Evolutionary conservation across 92 coral and sea anemone species (phyloP).

Genomic region (Siderastrea siderea): DNA sequence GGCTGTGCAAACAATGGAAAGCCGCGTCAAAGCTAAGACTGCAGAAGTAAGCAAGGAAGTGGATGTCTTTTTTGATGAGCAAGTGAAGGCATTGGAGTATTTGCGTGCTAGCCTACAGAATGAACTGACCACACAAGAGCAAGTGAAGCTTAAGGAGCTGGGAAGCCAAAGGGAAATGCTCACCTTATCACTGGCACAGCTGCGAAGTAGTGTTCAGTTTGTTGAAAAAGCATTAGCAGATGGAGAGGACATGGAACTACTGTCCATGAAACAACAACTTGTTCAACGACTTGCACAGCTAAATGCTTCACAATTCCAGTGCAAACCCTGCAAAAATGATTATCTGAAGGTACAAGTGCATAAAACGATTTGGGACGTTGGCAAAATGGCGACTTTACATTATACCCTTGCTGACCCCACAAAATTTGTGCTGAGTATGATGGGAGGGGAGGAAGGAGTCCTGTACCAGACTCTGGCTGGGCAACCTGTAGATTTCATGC

Average conservation of each 20-base stretch:
- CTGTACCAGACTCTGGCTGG: constrained; percentile 59
- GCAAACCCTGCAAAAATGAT: constrained; percentile 49
- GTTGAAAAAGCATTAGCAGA: constrained; percentile 47
- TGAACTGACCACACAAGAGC: constrained; percentile 18
- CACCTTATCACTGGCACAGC: constrained; percentile 34
- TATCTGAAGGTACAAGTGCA: constrained; percentile 16
- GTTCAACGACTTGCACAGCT: constrained; percentile 51
- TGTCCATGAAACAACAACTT: constrained; percentile 58
- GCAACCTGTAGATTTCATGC: constrained; percentile 56
- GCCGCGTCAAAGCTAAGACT: too few relatives aligned
- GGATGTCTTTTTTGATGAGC: constrained; percentile 41
- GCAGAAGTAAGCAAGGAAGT: constrained; percentile 43
- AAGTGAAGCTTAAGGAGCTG: constrained; percentile 44
- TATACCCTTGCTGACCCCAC: not conserved
- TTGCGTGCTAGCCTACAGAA: constrained; percentile 11
- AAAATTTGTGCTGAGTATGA: constrained; percentile 23
- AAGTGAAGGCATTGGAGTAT: constrained; percentile 41
- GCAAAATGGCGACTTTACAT: not conserved
- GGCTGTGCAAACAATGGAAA: too few relatives aligned
- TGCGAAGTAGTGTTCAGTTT: constrained; percentile 65
- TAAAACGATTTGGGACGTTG: not conserved
- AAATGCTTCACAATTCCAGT: constrained; percentile 33
- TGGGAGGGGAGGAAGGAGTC: constrained; percentile 59
- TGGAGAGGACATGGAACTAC: constrained; percentile 55
- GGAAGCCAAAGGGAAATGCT: constrained; percentile 52